Percentiles rank a stretch among this genome's conserved stretches.
These are phyloP conservation scores for Tetanocera ferruginea DNA, from an alignment of 2,888 invertebrate species.

Conservation along the genomic window DNA sequence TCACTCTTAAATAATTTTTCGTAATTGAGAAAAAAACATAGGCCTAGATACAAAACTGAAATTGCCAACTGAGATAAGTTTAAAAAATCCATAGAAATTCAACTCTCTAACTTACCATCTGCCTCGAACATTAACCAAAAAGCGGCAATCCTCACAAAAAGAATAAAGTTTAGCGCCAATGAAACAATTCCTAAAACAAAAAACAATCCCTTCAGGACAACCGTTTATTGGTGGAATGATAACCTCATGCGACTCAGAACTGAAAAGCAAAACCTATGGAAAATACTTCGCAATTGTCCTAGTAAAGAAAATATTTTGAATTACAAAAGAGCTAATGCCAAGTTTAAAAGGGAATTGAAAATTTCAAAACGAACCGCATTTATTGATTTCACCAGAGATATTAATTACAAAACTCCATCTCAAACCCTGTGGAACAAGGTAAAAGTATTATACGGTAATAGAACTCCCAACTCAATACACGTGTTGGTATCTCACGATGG, in stretches of 20 bases:
- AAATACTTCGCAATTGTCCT: neutral
- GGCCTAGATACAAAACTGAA: neutral
- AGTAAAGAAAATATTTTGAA: constrained; percentile 1
- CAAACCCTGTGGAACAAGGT: constrained; percentile 21
- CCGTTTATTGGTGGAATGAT: constrained; percentile 20
- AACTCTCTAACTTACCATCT: neutral
- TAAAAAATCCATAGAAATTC: neutral
- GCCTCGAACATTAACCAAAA: neutral
- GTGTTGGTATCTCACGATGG: neutral
- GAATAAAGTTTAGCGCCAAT: constrained; percentile 10
- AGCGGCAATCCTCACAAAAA: neutral
- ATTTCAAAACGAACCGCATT: neutral
- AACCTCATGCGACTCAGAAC: neutral
- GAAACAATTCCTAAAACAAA: neutral
- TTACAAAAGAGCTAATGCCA: constrained; percentile 26
- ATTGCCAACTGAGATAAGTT: neutral
- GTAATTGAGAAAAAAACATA: neutral
- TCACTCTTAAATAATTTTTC: neutral
- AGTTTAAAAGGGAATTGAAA: constrained; percentile 22
- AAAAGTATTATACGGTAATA: constrained; percentile 10
- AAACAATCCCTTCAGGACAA: neutral
- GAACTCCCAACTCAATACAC: neutral
- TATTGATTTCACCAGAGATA: constrained; percentile 7
- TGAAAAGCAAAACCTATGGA: constrained; percentile 10
- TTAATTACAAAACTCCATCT: neutral